phyloP scores from a whole-genome alignment of 2,113 vertebrate genomes.

The Coptodon rendalli region DNA sequence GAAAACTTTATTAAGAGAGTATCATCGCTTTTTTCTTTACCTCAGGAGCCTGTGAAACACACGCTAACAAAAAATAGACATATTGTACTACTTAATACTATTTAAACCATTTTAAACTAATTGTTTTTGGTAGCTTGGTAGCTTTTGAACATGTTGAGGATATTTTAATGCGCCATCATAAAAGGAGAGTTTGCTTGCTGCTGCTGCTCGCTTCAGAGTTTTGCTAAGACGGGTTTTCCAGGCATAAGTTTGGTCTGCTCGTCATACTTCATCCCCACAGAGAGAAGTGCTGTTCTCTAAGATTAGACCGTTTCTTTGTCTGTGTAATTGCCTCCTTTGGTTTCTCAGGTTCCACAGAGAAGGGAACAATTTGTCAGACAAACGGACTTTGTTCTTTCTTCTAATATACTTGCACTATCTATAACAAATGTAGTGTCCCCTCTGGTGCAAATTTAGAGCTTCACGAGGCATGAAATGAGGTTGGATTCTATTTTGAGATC shows the following conservation, averaged over 20 bases:
- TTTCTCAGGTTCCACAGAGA: slow-evolving; percentile 2
- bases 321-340: background rate
- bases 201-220: background rate
- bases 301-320: background rate
- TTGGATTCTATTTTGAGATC: slow-evolving; percentile 54
- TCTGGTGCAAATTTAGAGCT: slow-evolving; percentile 53
- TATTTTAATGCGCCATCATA: background rate
- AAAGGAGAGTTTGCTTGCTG: background rate
- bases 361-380: slow-evolving; percentile 30
- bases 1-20: background rate
- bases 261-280: background rate
- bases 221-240: background rate
- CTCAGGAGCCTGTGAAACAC: background rate
- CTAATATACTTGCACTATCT: slow-evolving; percentile 28
- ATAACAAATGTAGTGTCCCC: slow-evolving; percentile 32
- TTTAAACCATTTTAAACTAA: background rate
- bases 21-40: background rate
- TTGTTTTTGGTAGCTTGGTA: background rate
- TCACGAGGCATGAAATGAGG: slow-evolving; percentile 55
- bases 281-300: background rate
- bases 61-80: background rate
- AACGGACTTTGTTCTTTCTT: slow-evolving; percentile 34
- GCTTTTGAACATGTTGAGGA: background rate
- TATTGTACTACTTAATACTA: background rate
- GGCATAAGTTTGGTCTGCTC: background rate